Evolutionary conservation across 2,113 vertebrate genomes (phyloP).

Genomic region (Hyla sarda): DNA sequence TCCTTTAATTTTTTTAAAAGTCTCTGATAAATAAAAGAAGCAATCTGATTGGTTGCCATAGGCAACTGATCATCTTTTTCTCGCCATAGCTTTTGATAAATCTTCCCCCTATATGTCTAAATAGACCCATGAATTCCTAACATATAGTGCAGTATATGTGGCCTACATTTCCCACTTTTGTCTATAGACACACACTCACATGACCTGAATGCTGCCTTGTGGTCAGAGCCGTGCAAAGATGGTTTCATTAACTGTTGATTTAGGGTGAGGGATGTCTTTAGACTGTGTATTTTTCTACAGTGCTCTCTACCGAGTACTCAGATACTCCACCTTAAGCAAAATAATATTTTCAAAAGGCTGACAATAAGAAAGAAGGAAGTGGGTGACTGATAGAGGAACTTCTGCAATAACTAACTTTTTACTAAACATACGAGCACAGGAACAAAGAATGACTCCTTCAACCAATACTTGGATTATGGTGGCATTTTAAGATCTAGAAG

Average conservation of each 20-base stretch:
- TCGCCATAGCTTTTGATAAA: no score
- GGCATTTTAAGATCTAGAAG: conserved; percentile 14
- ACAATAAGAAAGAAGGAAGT: conserved; percentile 53
- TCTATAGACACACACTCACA: neutral
- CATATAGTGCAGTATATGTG: neutral
- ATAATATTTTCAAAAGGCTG: conserved; percentile 19
- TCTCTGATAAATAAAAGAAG: no score
- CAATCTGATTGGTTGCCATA: no score
- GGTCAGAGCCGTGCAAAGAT: neutral
- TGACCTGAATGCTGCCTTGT: neutral
- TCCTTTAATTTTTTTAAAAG: no score
- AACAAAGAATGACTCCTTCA: conserved; percentile 4
- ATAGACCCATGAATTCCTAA: no score
- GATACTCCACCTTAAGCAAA: conserved; percentile 36
- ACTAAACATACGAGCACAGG: conserved; percentile 8
- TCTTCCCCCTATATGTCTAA: no score
- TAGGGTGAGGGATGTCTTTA: neutral
- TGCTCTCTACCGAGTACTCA: neutral
- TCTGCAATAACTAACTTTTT: conserved; percentile 31
- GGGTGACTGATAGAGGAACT: conserved; percentile 49
- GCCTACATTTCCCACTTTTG: neutral
- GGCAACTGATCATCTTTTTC: no score
- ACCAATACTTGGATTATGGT: conserved; percentile 28
- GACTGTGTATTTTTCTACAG: no score
- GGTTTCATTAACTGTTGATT: neutral